Evolutionary conservation across 2,888 invertebrate species (phyloP).

Genomic region (Corbicula japonica): DNA sequence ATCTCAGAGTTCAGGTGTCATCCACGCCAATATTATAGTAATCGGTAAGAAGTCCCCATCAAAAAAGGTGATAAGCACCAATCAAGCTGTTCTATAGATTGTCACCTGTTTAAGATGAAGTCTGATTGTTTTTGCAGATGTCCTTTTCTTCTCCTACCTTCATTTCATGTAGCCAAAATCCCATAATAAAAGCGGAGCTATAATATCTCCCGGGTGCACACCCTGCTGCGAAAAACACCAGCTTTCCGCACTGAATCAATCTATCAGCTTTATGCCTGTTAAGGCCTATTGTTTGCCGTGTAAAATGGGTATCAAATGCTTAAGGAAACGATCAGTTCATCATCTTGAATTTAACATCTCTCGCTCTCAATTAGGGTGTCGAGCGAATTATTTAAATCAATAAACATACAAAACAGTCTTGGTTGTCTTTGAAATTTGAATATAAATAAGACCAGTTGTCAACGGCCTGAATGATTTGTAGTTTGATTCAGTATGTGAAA

Average conservation of each 20-base stretch:
- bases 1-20: too few relatives aligned
- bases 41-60: too few relatives aligned
- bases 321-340: constrained; percentile 65
- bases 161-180: constrained; percentile 49
- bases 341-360: constrained; percentile 64
- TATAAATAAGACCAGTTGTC: constrained; percentile 65
- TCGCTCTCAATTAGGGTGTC: constrained; percentile 60
- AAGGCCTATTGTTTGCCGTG: constrained; percentile 52
- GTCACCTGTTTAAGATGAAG: constrained; percentile 22
- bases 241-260: constrained; percentile 52
- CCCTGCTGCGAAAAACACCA: constrained; percentile 65
- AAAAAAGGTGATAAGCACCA: too few relatives aligned
- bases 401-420: constrained; percentile 67
- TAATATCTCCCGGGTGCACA: constrained; percentile 55
- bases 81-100: constrained; percentile 17
- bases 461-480: constrained; percentile 59
- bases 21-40: too few relatives aligned
- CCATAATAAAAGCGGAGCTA: constrained; percentile 61
- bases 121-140: constrained; percentile 59
- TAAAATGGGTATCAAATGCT: constrained; percentile 67
- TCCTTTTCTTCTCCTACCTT: constrained; percentile 37
- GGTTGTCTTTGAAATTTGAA: constrained; percentile 65
- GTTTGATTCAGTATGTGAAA: constrained; percentile 64
- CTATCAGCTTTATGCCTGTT: constrained; percentile 49
- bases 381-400: constrained; percentile 67